These are phyloP conservation scores for Sebastes taczanowskii DNA, from an alignment of 2,797 vertebrate species.

Conservation along the genomic window DNA sequence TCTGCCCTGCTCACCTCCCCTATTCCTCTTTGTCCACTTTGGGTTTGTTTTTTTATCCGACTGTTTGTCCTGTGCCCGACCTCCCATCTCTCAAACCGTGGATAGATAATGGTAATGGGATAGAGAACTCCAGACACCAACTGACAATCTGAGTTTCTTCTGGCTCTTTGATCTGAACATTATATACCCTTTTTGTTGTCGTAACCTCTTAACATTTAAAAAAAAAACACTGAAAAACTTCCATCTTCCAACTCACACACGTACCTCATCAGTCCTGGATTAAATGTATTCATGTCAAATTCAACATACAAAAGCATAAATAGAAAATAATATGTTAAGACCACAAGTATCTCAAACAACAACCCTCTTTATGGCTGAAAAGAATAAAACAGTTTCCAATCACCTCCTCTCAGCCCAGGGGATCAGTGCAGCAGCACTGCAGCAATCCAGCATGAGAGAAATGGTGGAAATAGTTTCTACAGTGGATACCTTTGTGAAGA, in stretches of 20 bases:
- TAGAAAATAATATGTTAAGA: background rate
- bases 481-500: conserved; percentile 6
- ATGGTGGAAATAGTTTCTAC: conserved; percentile 13
- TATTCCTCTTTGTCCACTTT: background rate
- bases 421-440: conserved; percentile 30
- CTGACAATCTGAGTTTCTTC: conserved; percentile 37
- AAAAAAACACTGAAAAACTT: background rate
- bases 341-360: background rate
- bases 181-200: background rate
- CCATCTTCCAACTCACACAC: background rate
- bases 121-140: conserved; percentile 17
- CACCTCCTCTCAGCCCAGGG: conserved; percentile 6
- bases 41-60: background rate
- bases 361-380: background rate
- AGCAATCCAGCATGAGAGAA: conserved; percentile 20
- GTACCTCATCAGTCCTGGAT: conserved; percentile 12
- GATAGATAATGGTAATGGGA: too few species aligned
- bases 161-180: conserved; percentile 1
- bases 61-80: background rate
- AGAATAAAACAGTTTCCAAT: conserved; percentile 8
- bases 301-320: background rate
- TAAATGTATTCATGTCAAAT: conserved; percentile 8
- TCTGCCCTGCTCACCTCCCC: background rate
- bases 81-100: background rate
- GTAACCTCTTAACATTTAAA: background rate